Conservation (phyloP, 1,140 invertebrate genomes). For the Drosophila repletoides region DNA sequence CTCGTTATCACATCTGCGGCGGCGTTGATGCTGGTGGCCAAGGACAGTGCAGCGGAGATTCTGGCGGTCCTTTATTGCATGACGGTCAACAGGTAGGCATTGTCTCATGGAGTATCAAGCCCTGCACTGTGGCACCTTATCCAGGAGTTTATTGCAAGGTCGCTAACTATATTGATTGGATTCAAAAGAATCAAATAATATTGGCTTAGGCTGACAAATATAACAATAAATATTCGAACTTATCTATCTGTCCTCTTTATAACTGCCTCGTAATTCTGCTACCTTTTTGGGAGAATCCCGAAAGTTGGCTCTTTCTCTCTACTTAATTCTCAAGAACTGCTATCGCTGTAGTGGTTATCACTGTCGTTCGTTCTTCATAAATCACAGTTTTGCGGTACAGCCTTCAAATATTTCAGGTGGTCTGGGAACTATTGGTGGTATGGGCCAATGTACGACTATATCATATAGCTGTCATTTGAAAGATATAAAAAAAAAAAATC, state of each 20-base stretch:
- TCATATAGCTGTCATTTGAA: too few species aligned
- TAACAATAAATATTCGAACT: slow-evolving; percentile 9
- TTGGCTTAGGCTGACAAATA: slow-evolving; percentile 44
- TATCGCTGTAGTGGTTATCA: slow-evolving; percentile 1
- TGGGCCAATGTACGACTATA: too few species aligned
- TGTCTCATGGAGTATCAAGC: slow-evolving; percentile 83
- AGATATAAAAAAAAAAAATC: too few species aligned
- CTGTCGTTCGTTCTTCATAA: neutral
- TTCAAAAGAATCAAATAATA: slow-evolving; percentile 61
- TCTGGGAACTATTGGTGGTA: too few species aligned
- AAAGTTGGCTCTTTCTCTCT: too few species aligned
- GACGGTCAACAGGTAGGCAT: slow-evolving; percentile 76
- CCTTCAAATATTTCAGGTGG: too few species aligned
- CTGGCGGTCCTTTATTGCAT: slow-evolving; percentile 82
- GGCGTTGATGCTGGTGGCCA: slow-evolving; percentile 82
- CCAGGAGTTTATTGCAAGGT: slow-evolving; percentile 83
- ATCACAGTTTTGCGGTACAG: too few species aligned
- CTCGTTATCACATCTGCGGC: slow-evolving; percentile 79
- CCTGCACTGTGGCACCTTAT: slow-evolving; percentile 80
- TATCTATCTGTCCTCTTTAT: neutral
- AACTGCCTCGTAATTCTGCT: neutral
- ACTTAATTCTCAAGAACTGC: neutral
- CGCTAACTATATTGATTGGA: slow-evolving; percentile 82
- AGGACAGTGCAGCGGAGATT: slow-evolving; percentile 83
- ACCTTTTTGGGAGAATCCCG: neutral